A percentile compares a stretch with the other conserved stretches of the same genome.
phyloP scores from a whole-genome alignment of 2,888 invertebrate species.

The Teinopalpus imperialis region DNA sequence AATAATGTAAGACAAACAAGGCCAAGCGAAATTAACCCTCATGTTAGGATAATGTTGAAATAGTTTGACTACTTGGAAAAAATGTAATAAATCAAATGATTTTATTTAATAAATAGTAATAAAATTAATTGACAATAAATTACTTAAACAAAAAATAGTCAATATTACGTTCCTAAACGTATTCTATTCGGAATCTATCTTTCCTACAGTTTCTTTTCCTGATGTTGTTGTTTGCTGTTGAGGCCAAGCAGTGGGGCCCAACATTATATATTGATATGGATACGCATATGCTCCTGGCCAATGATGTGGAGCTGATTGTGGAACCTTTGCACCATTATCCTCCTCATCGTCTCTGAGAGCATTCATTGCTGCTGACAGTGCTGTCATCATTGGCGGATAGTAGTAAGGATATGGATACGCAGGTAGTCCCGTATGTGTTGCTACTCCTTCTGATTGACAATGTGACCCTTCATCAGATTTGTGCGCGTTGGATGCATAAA shows the following conservation, averaged over 20 bases:
- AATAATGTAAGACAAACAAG: too few species aligned
- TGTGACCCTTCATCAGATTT: slow-evolving; percentile 39
- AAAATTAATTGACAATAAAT: slow-evolving; percentile 5
- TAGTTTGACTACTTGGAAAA: too few species aligned
- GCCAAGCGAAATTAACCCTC: too few species aligned
- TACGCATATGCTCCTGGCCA: slow-evolving; percentile 66
- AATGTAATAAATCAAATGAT: too few species aligned
- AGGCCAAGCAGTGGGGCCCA: slow-evolving; percentile 61
- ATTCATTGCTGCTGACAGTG: slow-evolving; percentile 57
- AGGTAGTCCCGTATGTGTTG: slow-evolving; percentile 29
- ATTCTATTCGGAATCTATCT: slow-evolving; percentile 9
- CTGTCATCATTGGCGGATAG: slow-evolving; percentile 67
- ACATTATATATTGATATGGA: slow-evolving; percentile 64
- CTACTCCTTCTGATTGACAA: slow-evolving; percentile 37
- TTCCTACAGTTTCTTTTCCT: slow-evolving; percentile 35
- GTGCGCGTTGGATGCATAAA: slow-evolving; percentile 35
- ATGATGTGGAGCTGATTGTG: slow-evolving; percentile 43
- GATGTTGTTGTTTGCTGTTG: slow-evolving; percentile 42
- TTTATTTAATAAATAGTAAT: too few species aligned
- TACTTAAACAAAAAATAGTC: neutral
- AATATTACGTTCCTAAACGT: neutral
- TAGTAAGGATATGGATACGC: slow-evolving; percentile 50
- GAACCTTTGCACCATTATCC: slow-evolving; percentile 37
- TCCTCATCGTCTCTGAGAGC: slow-evolving; percentile 56
- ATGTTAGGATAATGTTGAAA: too few species aligned